Percentiles rank a stretch among this genome's conserved stretches.
phyloP scores from a whole-genome alignment of 2,797 vertebrate species.

The Serranus cabrilla region DNA sequence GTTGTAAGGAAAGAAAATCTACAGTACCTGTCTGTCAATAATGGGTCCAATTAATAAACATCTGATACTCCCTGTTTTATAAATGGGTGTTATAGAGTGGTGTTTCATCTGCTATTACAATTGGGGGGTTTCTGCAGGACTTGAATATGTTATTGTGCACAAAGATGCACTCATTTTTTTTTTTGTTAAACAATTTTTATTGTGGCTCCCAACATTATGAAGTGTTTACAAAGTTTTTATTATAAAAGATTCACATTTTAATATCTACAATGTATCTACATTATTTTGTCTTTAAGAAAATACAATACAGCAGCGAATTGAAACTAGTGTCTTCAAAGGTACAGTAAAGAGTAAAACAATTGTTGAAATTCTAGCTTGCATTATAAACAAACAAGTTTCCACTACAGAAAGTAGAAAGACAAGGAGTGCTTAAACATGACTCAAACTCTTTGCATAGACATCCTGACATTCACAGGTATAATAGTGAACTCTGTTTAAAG shows the following conservation, averaged over 20 bases:
- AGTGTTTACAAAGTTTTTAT: slow-evolving; percentile 45
- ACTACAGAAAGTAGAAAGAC: slow-evolving; percentile 30
- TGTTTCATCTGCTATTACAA: slow-evolving; percentile 14
- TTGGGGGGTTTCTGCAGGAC: background rate
- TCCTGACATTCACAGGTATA: slow-evolving; percentile 6
- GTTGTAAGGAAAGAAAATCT: slow-evolving; percentile 39
- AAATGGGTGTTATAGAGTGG: background rate
- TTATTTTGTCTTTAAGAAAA: slow-evolving; percentile 43
- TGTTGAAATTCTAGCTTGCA: slow-evolving; percentile 28
- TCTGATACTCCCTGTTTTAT: slow-evolving; percentile 36
- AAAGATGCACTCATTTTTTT: background rate
- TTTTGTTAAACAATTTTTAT: slow-evolving; percentile 13
- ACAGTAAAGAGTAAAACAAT: slow-evolving; percentile 31
- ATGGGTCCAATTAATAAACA: slow-evolving; percentile 58
- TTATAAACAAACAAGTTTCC: slow-evolving; percentile 43
- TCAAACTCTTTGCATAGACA: slow-evolving; percentile 70
- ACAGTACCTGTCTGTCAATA: slow-evolving; percentile 33
- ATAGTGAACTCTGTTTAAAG: slow-evolving; percentile 33
- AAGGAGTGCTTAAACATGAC: slow-evolving; percentile 19
- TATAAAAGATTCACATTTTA: slow-evolving; percentile 55
- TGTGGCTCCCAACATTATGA: slow-evolving; percentile 10
- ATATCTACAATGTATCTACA: slow-evolving; percentile 65
- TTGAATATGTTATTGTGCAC: background rate
- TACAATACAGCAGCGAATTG: slow-evolving; percentile 30
- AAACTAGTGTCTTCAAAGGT: slow-evolving; percentile 36